phyloP scores from a whole-genome alignment of 2,113 vertebrate genomes.

The Dasypus novemcinctus region DNA sequence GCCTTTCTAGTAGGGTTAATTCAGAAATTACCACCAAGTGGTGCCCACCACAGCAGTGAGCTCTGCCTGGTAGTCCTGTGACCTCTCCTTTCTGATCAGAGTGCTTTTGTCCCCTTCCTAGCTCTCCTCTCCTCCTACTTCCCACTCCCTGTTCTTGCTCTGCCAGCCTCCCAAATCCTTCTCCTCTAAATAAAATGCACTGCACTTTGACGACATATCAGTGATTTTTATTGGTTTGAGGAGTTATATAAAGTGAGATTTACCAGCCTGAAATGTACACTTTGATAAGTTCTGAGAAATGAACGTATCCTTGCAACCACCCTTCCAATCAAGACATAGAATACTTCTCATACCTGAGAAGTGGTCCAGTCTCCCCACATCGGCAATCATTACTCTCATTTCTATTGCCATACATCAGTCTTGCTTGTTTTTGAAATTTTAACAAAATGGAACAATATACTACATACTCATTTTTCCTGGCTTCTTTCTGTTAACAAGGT shows the following conservation, averaged over 20 bases:
- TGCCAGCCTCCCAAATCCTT: neutral
- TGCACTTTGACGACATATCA: neutral
- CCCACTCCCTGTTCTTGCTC: neutral
- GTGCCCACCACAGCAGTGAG: too few species aligned
- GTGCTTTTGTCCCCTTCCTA: neutral
- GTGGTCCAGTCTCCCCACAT: fast-evolving
- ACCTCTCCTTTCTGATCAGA: neutral
- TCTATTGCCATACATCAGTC: neutral
- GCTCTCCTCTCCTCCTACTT: neutral
- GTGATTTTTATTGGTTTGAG: neutral
- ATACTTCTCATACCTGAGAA: neutral
- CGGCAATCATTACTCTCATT: neutral
- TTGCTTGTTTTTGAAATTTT: neutral
- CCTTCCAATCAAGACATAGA: neutral
- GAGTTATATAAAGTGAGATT: neutral
- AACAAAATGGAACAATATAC: neutral
- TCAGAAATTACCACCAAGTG: neutral
- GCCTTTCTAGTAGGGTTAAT: neutral
- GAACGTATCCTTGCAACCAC: neutral
- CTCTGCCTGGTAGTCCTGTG: neutral
- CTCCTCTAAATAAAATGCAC: neutral
- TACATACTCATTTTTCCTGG: neutral
- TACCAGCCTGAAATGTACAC: neutral
- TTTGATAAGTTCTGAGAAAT: neutral
- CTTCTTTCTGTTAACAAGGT: neutral